A percentile compares a stretch with the other conserved stretches of the same genome.
Conservation (phyloP, 2,113 vertebrate genomes). For the Kobus ellipsiprymnus region DNA sequence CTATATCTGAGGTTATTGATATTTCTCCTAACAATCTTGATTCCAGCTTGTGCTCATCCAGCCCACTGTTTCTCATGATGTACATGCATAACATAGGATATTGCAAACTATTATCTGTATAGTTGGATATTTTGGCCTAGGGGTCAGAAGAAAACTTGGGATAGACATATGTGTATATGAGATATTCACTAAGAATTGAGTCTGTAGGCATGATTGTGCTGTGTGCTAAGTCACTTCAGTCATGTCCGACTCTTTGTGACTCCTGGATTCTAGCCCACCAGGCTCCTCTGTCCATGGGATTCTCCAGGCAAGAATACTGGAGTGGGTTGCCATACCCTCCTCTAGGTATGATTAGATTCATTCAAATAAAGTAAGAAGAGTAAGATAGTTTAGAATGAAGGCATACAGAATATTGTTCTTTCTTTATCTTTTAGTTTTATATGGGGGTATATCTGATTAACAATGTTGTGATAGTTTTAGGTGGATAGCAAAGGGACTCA, state of each 20-base stretch:
- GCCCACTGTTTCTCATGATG: background rate
- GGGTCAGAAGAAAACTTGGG: background rate
- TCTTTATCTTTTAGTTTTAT: background rate
- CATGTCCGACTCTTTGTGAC: background rate
- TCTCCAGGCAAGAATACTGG: background rate
- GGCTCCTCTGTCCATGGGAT: background rate
- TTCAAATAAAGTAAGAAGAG: background rate
- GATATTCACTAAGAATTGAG: background rate
- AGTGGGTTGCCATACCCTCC: background rate
- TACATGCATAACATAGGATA: background rate
- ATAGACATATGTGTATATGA: background rate
- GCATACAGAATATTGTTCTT: background rate
- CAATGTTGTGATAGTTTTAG: background rate
- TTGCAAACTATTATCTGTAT: background rate
- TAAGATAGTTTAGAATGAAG: background rate
- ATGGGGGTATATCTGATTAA: background rate
- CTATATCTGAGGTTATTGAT: background rate
- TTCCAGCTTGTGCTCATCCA: background rate
- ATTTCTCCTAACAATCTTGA: background rate
- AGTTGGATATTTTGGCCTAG: background rate
- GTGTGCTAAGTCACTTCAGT: background rate
- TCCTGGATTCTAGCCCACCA: background rate
- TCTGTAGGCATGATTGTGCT: background rate
- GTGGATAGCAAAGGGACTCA: background rate
- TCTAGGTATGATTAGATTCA: background rate